Evolutionary conservation across 2,888 invertebrate genomes (phyloP).

Genomic region (Rhagonycha fulva): DNA sequence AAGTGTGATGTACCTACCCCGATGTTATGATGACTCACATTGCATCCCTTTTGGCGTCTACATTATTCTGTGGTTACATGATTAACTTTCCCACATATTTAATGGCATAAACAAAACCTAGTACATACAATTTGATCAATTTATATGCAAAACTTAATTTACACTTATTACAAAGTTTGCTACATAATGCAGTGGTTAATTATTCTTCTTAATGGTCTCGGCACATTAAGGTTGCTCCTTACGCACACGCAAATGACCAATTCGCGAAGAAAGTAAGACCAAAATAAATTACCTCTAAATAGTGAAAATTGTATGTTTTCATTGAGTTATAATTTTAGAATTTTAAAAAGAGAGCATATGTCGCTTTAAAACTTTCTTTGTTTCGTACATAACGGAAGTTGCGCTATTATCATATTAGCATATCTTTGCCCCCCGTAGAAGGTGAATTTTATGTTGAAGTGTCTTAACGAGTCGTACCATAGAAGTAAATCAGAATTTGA

Average conservation of each 20-base stretch:
- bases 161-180: neutral
- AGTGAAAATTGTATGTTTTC: neutral
- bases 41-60: neutral
- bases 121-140: constrained; percentile 1
- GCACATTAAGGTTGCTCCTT: neutral
- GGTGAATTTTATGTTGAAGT: neutral
- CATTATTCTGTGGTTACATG: neutral
- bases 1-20: neutral
- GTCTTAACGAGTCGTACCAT: neutral
- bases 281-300: neutral
- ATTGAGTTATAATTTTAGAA: neutral
- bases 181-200: neutral
- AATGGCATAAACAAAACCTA: neutral
- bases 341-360: neutral
- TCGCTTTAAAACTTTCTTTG: neutral
- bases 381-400: neutral
- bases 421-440: neutral
- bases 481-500: neutral
- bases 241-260: neutral
- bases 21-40: neutral
- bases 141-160: constrained; percentile 1
- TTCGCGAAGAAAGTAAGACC: neutral
- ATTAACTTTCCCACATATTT: neutral
- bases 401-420: neutral
- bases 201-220: neutral